Base-by-base conservation (phyloP, 1,140 invertebrate species). In the Bombus pyrosoma region DNA sequence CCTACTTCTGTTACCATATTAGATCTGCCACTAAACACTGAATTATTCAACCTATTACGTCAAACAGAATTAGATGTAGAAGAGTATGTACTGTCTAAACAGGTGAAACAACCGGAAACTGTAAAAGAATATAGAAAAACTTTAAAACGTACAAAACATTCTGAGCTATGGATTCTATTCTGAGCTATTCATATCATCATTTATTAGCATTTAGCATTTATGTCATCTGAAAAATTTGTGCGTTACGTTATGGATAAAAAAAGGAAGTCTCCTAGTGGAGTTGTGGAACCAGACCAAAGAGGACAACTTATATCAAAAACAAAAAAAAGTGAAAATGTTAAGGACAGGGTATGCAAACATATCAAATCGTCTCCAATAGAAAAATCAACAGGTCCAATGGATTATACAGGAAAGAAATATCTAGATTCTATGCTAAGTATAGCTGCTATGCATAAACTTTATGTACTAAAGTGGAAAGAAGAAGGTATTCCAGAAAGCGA, bases 201-300 rank as follows among this genome's bases (percentile, higher is more conserved):
- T n/a, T n/a, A n/a, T n/a, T n/a, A n/a, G n/a, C n/a, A n/a, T n/a
- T n/a, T n/a, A n/a, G n/a, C n/a, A 1, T 92, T 92, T 62, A 89
- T 89, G 8, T 81, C 92, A 15, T 92, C 90, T 1, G 91, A 93
- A 64, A 93, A 93, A 76, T 90, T 92, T 22, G 88, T 93, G 18
- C 84, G 91, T 0, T 85, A 91, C n/a, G 91, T 87, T 2, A 91
- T 92, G 88, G 90, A 90, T 41, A 93, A 92, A 37, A 92, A 92
- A 79, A 84, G 91, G 66, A 76, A 57, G 22, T 92, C 90, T 1
- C 86, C 88, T 8, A 86, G 85, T 47, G 86, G 90, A 71, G 86
- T 91, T 18, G 91, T 91, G 25, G 87, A 88, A 53, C 18, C 47
- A 53, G 47, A 13, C 87, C 91, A 90, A 80, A 89, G 90, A 25